Evolutionary conservation across 1,140 invertebrate genomes (phyloP), one percentile per base, ranked within the genome.

Genomic region (Thaumetopoea pityocampa): DNA sequence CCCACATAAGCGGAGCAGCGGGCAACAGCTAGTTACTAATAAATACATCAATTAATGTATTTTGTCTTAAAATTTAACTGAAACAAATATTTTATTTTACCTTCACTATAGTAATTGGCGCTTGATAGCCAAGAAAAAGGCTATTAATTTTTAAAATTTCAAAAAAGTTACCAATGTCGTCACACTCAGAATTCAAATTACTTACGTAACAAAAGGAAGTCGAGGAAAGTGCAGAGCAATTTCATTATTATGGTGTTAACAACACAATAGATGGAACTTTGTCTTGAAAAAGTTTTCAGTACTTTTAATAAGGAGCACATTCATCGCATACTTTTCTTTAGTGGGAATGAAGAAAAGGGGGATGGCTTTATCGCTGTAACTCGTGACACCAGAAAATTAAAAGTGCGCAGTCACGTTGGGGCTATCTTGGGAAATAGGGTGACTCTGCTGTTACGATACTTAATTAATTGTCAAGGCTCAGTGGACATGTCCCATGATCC

Each of bases 311-410:
- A 80, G 72, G 71, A 64, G 58, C 46, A 61, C 57, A 77, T 80
- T 80, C 70, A 77, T 65, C 55, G 68, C 68, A 77, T 72, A 70
- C 66, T 74, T 77, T 76, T 54, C 66, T 67, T 67, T 51, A 42
- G 36, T 33, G 40, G 41, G 37, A 37, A 49, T 50, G 47, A 55
- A 52, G 58, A 53, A 55, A 65, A 63, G 51, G 59, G 55, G 63
- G 61, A 67, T 51, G 56, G 63, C 62, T 64, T 81, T 81, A 81
- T 81, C 74, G 74, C 66, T 65, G 54, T 68, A 73, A 72, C 62
- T 65, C 67, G 78, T 69, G 71, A 77, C 74, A 79, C 67, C 74
- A 78, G 71, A 76, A 78, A 78, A 82, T 80, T 80, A 77, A 80
- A 80, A 80, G 72, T 73, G 72, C 67, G 35, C 50, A 37, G 71